phyloP scores from a whole-genome alignment of 1,140 invertebrate species.

The Heliconius hermathena region DNA sequence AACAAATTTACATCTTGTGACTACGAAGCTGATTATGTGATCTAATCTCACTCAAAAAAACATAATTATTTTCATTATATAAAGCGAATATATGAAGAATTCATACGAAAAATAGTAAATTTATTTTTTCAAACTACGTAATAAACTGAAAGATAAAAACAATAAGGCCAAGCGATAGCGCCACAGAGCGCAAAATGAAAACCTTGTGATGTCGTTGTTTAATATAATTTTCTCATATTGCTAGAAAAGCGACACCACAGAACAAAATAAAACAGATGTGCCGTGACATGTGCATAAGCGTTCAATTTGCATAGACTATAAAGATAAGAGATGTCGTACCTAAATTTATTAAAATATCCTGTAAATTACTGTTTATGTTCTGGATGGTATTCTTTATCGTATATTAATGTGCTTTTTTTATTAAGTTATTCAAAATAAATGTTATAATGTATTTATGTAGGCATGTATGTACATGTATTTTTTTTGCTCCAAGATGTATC shows the following conservation, averaged over 20 bases:
- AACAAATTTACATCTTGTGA: too few relatives aligned
- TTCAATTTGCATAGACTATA: constrained; percentile 3
- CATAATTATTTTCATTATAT: too few relatives aligned
- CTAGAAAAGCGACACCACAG: background rate
- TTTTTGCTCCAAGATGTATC: too few relatives aligned
- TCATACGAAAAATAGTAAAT: background rate
- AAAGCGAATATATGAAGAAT: too few relatives aligned
- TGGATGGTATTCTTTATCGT: too few relatives aligned
- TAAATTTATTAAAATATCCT: background rate
- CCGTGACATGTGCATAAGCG: background rate
- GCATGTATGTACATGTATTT: too few relatives aligned
- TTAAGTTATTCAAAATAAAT: too few relatives aligned
- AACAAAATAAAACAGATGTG: constrained; percentile 1
- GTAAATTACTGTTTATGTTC: background rate
- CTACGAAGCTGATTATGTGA: too few relatives aligned
- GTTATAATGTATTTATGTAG: too few relatives aligned
- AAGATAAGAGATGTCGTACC: background rate
- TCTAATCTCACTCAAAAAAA: too few relatives aligned
- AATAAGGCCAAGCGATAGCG: background rate
- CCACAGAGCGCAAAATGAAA: constrained; percentile 1
- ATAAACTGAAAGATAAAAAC: background rate
- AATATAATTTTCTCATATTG: constrained; percentile 11
- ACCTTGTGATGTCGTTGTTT: constrained; percentile 11
- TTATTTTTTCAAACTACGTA: background rate
- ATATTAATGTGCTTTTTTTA: too few relatives aligned